phyloP scores from a whole-genome alignment of 1,140 invertebrate genomes.

The Drosophila pallidifrons region DNA sequence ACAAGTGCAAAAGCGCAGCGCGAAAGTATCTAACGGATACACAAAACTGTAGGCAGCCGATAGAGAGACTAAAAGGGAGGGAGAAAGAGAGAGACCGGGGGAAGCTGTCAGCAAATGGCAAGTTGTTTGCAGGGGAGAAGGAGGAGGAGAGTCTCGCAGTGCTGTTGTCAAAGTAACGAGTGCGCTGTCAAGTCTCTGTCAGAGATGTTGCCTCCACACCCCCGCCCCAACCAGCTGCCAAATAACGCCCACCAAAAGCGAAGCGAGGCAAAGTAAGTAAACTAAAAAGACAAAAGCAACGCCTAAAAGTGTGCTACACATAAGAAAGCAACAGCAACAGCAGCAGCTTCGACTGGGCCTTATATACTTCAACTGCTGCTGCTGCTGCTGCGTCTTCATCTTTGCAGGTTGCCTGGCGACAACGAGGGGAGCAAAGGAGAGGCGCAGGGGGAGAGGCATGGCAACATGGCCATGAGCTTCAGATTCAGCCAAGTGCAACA shows the following conservation, averaged over 20 bases:
- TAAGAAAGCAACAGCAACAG: constrained; percentile 49
- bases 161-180: constrained; percentile 81
- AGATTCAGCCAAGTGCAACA: constrained; percentile 50
- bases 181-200: constrained; percentile 77
- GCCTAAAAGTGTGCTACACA: constrained; percentile 82
- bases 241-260: constrained; percentile 10
- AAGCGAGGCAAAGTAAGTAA: constrained; percentile 59
- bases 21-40: constrained; percentile 73
- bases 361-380: constrained; percentile 25
- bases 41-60: constrained; percentile 37
- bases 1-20: constrained; percentile 74
- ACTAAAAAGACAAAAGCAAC: constrained; percentile 81
- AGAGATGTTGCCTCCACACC: constrained; percentile 40
- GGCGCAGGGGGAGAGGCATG: not conserved
- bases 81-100: not conserved
- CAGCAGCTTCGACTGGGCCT: constrained; percentile 13
- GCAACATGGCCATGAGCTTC: constrained; percentile 43
- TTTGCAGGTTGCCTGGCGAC: constrained; percentile 70
- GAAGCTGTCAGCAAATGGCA: constrained; percentile 19
- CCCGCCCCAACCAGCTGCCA: not conserved
- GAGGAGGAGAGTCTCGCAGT: constrained; percentile 10
- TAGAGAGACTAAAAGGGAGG: not conserved
- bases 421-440: constrained; percentile 38
- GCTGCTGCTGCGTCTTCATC: constrained; percentile 61
- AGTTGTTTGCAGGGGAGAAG: not conserved